Evolutionary conservation across 2,888 invertebrate genomes (phyloP).

Genomic region (Azorinus chamasolen): DNA sequence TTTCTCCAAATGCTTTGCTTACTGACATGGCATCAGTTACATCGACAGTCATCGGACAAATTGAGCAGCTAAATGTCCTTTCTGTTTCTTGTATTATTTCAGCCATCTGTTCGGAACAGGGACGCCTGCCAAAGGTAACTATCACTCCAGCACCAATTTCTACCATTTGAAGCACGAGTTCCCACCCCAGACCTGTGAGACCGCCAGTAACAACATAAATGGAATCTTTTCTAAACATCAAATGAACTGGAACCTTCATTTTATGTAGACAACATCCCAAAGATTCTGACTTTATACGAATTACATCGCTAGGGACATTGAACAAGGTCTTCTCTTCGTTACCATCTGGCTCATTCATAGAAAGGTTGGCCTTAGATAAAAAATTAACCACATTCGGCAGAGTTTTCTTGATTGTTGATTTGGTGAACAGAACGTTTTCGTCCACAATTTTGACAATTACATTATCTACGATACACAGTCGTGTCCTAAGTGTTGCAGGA

Average conservation of each 20-base stretch:
- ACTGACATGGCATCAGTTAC: constrained; percentile 53
- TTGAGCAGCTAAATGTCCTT: constrained; percentile 31
- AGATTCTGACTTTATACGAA: too few species aligned
- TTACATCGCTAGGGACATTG: too few species aligned
- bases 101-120: constrained; percentile 19
- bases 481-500: too few species aligned
- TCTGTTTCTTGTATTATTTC: constrained; percentile 41
- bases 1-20: constrained; percentile 33
- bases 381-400: too few species aligned
- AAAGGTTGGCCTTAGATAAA: too few species aligned
- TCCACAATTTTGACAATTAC: too few species aligned
- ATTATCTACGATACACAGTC: too few species aligned
- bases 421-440: too few species aligned
- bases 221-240: constrained; percentile 4
- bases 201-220: constrained; percentile 74
- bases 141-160: constrained; percentile 68
- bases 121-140: constrained; percentile 59
- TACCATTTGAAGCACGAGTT: constrained; percentile 58
- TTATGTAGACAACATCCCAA: neutral
- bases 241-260: neutral
- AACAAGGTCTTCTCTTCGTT: too few species aligned
- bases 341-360: too few species aligned
- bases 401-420: too few species aligned
- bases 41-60: constrained; percentile 61
- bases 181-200: constrained; percentile 74